Base-by-base conservation (phyloP, 92 coral and sea anemone species). In the Actinernus sp. region DNA sequence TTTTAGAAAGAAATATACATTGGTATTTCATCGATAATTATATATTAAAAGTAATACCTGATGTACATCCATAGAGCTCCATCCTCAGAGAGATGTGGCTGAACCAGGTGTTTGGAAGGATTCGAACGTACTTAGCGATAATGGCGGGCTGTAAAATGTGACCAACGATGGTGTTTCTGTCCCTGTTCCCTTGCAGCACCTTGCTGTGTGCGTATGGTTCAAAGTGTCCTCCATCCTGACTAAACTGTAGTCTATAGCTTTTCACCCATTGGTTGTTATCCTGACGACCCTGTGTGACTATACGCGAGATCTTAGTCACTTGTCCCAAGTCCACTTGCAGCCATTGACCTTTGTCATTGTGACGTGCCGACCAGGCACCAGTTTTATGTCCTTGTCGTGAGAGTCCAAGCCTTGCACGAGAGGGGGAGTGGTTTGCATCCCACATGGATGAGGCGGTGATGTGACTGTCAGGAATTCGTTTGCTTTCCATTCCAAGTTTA, bases 261-360 rank as follows among this genome's bases (percentile, higher is more conserved):
- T n/a, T n/a, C n/a, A n/a, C n/a, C n/a, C 72, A 65, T 16, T 65
- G 72, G 16, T 23, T 65, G 40, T 49, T 21, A 18, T 65, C 72
- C 22, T 65, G 58, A 22, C 72, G 36, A 1, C 72, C 72, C 27
- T 65, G 72, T 12, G 72, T 65, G 1, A 31, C 72, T 16, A 65
- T 18, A 17, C 47, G 39, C 24, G 72, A 48, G 25, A 65, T 48
- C 38, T 65, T 65, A n/a, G 19, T 28, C 2, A 23, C 26, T 37
- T 49, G 33, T 2, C 28, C 30, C 23, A 65, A 50, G 16, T 65
- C 59, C 3, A 33, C 58, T 63, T 63, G 71, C 7, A 63, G 19
- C 71, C 71, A 63, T 22, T 63, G 71, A 0, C 56, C 58, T 13
- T 47, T 31, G 33, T 63, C 47, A 5, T 63, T 63, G 5, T 31